Percentiles rank a stretch among this genome's conserved stretches.
phyloP scores from a whole-genome alignment of 2,113 vertebrate species.

The Brienomyrus longianalis region DNA sequence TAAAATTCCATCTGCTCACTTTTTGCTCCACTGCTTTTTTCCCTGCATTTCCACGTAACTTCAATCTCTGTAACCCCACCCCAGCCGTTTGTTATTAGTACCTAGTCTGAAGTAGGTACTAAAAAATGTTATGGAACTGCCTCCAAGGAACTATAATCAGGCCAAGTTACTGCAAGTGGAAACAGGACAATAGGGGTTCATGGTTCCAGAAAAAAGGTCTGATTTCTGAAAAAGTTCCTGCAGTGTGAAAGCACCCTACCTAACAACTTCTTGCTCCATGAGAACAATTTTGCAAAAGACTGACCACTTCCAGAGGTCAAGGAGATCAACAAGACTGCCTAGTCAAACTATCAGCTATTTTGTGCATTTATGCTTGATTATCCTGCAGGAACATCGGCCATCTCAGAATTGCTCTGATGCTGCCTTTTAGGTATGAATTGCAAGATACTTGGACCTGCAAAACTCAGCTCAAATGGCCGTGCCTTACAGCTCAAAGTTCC shows the following conservation, averaged over 20 bases:
- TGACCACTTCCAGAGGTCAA: neutral
- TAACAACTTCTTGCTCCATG: neutral
- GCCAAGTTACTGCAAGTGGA: neutral
- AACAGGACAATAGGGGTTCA: neutral
- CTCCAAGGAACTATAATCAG: neutral
- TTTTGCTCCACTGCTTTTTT: neutral
- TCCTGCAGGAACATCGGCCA: neutral
- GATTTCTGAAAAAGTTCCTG: neutral
- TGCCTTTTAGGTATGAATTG: neutral
- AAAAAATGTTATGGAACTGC: neutral
- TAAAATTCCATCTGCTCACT: neutral
- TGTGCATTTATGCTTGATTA: neutral
- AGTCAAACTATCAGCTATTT: neutral
- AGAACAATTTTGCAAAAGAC: neutral
- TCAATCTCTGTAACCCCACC: neutral
- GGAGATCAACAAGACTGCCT: neutral
- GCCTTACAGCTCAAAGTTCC: neutral
- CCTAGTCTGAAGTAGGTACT: neutral
- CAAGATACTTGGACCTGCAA: neutral
- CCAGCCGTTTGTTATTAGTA: neutral
- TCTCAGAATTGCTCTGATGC: neutral
- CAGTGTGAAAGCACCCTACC: neutral
- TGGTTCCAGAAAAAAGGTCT: neutral
- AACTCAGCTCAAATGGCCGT: neutral
- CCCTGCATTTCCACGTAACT: neutral